Base-by-base conservation (phyloP, 2,113 vertebrate species). In the Mesitornis unicolor region DNA sequence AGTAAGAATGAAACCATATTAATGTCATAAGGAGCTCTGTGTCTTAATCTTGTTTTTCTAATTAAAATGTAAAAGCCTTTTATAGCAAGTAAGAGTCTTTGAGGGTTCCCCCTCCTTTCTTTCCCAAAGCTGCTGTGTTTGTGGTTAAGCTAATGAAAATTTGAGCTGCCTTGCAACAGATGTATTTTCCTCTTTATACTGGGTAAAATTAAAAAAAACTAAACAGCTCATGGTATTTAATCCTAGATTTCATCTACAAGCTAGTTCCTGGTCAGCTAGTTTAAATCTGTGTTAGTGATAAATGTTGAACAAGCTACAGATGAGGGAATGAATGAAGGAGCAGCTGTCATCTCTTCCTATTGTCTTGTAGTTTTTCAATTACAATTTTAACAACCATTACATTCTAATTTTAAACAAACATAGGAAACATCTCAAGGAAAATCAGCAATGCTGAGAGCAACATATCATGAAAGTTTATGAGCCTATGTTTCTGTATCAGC, bases 31-130 rank as follows among this genome's bases (percentile, higher is more conserved):
- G 81, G 51, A 95, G 50, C 78, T 75, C 56, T 73, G 59, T 48
- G 33, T 81, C 79, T 96, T 84, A 91, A 91, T 84, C 74, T 87
- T 69, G 22, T 81, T 93, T 93, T 89, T 42, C 59, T 95, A 87
- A 95, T 94, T 95, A 95, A 97, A 91, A 67, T 40, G 42, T 79
- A 80, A 53, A 88, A 75, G 13, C 13, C 24, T 69, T 92, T 97
- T 64, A 25, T 63, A 63, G 29, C 43, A 64, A 77, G 35, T 16
- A 7, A 92, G 31, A 87, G 50, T 43, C 43, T 95, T 91, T 75
- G 53, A 80, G 11, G 36, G 16, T 7, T 29, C 45, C 38, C 4
- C 2, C 6, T 9, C 16, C 11, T 71, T 74, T 26, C 0, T 3
- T 92, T 77, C 31, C 7, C 45, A 25, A 67, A 81, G 48, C 86